These are phyloP conservation scores for Diglossa brunneiventris DNA, from an alignment of 2,113 vertebrate species.

Conservation along the genomic window DNA sequence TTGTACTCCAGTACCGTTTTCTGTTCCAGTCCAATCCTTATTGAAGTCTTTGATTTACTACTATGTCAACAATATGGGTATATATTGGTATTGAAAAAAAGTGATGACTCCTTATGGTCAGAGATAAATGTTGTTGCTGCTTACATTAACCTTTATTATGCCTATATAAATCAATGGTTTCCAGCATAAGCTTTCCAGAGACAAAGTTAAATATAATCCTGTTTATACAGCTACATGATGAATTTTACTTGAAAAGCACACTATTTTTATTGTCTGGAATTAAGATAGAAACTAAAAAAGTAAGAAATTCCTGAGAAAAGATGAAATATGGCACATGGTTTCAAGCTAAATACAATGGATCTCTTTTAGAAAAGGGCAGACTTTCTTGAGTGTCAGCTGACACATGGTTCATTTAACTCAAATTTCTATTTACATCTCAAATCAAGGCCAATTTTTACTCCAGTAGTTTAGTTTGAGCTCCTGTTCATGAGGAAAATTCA, in stretches of 20 bases:
- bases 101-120: neutral
- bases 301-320: neutral
- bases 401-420: neutral
- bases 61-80: neutral
- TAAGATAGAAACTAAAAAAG: neutral
- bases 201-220: neutral
- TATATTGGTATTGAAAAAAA: neutral
- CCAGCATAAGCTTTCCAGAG: neutral
- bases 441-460: neutral
- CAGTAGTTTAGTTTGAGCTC: neutral
- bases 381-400: neutral
- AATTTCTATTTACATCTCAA: neutral
- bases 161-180: conserved; percentile 12
- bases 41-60: neutral
- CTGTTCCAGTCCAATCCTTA: neutral
- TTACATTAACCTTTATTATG: conserved; percentile 35
- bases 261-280: neutral
- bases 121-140: conserved; percentile 20
- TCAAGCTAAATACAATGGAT: neutral
- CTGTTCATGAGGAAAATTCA: neutral
- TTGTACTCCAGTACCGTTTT: neutral
- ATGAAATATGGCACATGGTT: neutral
- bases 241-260: neutral
- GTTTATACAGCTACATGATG: neutral
- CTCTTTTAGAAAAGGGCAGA: neutral